Percentiles rank a stretch among this genome's conserved stretches.
Conservation (phyloP, 2,888 invertebrate genomes). For the Pandemis cinnamomeana region DNA sequence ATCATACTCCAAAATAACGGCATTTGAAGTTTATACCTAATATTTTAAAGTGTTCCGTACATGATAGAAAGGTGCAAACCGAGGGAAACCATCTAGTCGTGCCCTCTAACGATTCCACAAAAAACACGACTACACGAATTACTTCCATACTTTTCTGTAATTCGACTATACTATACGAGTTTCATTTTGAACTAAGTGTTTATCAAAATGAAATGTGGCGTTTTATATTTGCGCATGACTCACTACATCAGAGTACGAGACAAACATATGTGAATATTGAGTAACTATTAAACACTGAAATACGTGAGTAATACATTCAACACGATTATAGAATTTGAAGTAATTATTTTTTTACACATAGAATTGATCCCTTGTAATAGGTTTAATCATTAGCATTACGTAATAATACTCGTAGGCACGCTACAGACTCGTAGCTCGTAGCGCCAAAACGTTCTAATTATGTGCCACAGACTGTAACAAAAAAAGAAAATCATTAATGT, state of each 20-base stretch:
- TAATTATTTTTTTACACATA: neutral
- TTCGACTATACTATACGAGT: too few species aligned
- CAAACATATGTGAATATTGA: neutral
- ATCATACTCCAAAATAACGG: too few species aligned
- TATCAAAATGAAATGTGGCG: neutral
- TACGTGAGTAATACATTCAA: neutral
- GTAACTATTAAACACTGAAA: neutral
- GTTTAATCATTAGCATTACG: too few species aligned
- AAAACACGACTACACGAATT: too few species aligned
- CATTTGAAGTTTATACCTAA: too few species aligned
- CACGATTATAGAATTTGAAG: neutral
- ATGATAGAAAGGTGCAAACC: too few species aligned
- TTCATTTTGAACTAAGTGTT: neutral
- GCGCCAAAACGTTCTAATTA: neutral
- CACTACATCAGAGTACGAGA: neutral
- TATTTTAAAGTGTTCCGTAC: too few species aligned
- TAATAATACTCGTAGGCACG: neutral
- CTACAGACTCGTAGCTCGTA: conserved; percentile 23
- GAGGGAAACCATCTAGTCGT: too few species aligned
- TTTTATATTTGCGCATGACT: conserved; percentile 14
- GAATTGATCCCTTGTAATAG: too few species aligned
- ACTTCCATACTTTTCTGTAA: too few species aligned
- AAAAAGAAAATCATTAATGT: conserved; percentile 58
- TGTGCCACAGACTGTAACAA: conserved; percentile 3
- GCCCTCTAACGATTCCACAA: too few species aligned